Evolutionary conservation across 2,888 invertebrate genomes (phyloP), one percentile per base, ranked within the genome.

Genomic region (Malthinus flaveolus): DNA sequence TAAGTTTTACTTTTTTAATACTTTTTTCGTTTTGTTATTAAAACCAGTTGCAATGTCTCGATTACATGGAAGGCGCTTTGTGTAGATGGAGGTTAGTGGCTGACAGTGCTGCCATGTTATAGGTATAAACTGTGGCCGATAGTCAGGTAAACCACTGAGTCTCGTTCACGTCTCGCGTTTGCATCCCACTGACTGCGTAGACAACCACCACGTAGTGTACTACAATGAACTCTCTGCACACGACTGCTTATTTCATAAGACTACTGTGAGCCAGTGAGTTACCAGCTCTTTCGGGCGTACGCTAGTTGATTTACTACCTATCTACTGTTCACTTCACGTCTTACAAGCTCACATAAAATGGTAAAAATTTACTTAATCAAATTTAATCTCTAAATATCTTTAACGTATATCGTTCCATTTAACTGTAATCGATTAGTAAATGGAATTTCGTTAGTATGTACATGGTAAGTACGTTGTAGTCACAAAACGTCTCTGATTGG

Each of bases 61-160:
- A 45, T 62, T 47, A 39, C 56, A 59, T 59, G 50, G 48, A 54
- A 54, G 58, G 51, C 56, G 54, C 53, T 54, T 42, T 52, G 58
- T 58, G 48, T 61, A 56, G 48, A 52, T 54, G 52, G 53, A 61
- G 61, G 52, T 62, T 60, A 55, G 57, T 72, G 75, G 76, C 76
- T 78, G 76, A 78, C 74, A 73, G 71, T 76, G 71, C 70, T 78
- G 78, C 79, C 79, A 77, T 79, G 78, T 79, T 79, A 79, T 79
- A 79, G 79, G 79, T 79, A 74, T 76, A 76, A 75, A 75, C 76
- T 77, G 75, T 77, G 78, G 78, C 73, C 75, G 75, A 74, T 77
- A 74, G 74, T 75, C 73, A 77, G 76, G 76, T 77, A 76, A 75
- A 72, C 69, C 71, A 69, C 72, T 70, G 72, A 73, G 73, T 71